Conservation (phyloP, 64 coral and sea anemone genomes). For the Pachyseris speciosa region DNA sequence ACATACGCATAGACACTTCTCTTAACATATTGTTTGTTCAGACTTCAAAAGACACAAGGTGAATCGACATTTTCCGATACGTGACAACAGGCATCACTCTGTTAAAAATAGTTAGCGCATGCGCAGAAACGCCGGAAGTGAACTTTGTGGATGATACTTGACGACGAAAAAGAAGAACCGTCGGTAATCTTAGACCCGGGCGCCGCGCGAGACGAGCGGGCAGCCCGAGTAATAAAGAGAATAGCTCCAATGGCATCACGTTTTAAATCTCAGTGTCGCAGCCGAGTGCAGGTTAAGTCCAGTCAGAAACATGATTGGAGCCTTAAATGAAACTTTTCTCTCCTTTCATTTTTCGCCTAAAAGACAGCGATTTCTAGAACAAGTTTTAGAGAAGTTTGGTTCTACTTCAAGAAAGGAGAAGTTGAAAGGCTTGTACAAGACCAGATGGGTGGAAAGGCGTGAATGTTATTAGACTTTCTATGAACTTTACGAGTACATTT, state of each 20-base stretch:
- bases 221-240: too few relatives aligned
- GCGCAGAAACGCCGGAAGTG: too few relatives aligned
- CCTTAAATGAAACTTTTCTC: constrained; percentile 13
- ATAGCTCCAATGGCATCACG: constrained; percentile 23
- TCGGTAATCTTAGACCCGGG: too few relatives aligned
- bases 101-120: too few relatives aligned
- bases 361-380: constrained; percentile 10
- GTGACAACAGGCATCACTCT: too few relatives aligned
- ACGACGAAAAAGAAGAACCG: too few relatives aligned
- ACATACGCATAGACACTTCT: too few relatives aligned
- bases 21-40: too few relatives aligned
- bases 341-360: constrained; percentile 8
- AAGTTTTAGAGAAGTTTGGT: constrained; percentile 6
- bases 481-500: constrained; percentile 59
- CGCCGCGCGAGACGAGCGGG: too few relatives aligned
- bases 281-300: not conserved
- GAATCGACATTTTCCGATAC: too few relatives aligned
- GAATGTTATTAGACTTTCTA: constrained; percentile 48
- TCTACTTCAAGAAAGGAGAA: constrained; percentile 30
- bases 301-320: constrained; percentile 31
- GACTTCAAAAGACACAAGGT: too few relatives aligned
- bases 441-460: constrained; percentile 39
- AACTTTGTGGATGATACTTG: too few relatives aligned
- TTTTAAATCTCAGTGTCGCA: constrained; percentile 41
- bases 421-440: constrained; percentile 46